Evolutionary conservation across 2,797 vertebrate genomes (phyloP).

Genomic region (Clarias pachynema): DNA sequence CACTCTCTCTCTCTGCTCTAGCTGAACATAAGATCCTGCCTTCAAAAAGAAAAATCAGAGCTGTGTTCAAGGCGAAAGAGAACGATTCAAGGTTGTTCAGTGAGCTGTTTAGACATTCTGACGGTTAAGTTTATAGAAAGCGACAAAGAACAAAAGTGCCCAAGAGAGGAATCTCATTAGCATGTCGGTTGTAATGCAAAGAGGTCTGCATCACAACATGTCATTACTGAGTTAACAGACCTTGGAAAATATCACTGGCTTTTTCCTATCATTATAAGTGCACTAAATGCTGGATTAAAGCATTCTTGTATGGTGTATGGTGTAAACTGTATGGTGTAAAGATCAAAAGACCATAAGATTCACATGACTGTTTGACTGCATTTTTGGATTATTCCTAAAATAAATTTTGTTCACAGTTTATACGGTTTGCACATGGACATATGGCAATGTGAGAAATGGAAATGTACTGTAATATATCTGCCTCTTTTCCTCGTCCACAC

Average conservation of each 20-base stretch:
- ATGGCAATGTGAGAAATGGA: conserved; percentile 3
- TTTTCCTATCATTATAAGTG: not conserved
- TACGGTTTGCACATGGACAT: conserved; percentile 7
- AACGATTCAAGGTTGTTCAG: conserved; percentile 38
- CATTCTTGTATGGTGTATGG: conserved; percentile 8
- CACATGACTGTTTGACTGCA: conserved; percentile 4
- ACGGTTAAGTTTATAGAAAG: conserved; percentile 27
- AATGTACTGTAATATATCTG: not conserved
- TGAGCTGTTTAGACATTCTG: conserved; percentile 5
- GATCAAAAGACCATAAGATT: not conserved
- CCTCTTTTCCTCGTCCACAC: not conserved
- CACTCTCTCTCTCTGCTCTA: not conserved
- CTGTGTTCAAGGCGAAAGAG: conserved; percentile 7
- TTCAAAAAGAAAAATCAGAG: conserved; percentile 9
- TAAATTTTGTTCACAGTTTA: conserved; percentile 22
- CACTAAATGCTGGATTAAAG: conserved; percentile 25
- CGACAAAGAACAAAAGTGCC: conserved; percentile 10
- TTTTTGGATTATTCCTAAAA: conserved; percentile 1
- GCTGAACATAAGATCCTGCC: conserved; percentile 11
- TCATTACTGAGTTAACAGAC: conserved; percentile 44
- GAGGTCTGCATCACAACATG: conserved; percentile 21
- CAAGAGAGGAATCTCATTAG: conserved; percentile 35
- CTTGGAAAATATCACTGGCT: conserved; percentile 36
- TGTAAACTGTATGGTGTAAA: conserved; percentile 5
- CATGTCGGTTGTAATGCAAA: conserved; percentile 29